phyloP scores from a whole-genome alignment of 2,113 vertebrate genomes.

The Papio anubis region DNA sequence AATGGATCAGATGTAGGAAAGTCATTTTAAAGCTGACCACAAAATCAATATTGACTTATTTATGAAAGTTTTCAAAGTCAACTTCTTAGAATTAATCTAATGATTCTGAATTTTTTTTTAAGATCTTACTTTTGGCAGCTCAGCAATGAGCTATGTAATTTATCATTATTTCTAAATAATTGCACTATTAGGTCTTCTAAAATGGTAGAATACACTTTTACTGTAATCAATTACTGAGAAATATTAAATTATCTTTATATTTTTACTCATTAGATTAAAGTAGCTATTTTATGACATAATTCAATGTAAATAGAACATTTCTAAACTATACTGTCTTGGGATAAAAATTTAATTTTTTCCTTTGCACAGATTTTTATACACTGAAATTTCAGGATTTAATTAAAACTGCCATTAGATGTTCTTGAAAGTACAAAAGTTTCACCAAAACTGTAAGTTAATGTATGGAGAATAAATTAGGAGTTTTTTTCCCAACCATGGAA shows the following conservation, averaged over 20 bases:
- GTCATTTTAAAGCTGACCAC: constrained; percentile 50
- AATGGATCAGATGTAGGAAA: neutral
- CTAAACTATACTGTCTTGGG: neutral
- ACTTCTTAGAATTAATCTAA: constrained; percentile 21
- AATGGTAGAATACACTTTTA: neutral
- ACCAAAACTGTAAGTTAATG: neutral
- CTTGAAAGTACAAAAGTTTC: neutral
- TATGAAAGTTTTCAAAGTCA: constrained; percentile 42
- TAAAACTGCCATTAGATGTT: constrained; percentile 11
- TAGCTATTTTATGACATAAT: neutral
- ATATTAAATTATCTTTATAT: neutral
- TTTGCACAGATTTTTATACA: neutral
- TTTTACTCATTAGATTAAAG: neutral
- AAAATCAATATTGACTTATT: constrained; percentile 54
- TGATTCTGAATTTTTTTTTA: neutral
- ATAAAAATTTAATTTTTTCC: neutral
- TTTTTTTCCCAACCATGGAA: neutral
- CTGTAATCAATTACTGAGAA: neutral
- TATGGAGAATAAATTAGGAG: neutral
- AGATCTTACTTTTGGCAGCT: neutral
- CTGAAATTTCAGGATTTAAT: neutral
- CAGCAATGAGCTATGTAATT: neutral
- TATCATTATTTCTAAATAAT: constrained; percentile 22
- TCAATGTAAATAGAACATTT: neutral
- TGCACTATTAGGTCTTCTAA: neutral